phyloP scores from a whole-genome alignment of 2,113 vertebrate species.

The Oreotrochilus melanogaster region DNA sequence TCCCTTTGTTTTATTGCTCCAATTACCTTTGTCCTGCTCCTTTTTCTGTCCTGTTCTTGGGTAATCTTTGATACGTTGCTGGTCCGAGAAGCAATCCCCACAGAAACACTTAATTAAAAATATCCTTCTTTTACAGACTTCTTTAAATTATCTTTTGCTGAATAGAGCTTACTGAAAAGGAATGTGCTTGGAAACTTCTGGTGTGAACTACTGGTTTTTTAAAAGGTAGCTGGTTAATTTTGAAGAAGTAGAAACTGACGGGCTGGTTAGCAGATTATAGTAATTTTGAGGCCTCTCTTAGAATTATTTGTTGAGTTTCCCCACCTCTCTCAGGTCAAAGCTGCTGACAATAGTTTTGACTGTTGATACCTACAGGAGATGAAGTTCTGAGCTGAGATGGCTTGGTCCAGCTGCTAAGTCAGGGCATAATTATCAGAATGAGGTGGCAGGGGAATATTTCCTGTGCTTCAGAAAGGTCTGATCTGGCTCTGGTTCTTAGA shows the following conservation, averaged over 20 bases:
- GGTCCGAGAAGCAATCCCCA: neutral
- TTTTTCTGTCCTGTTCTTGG: neutral
- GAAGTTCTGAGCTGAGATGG: neutral
- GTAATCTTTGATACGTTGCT: neutral
- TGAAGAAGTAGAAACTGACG: too few species aligned
- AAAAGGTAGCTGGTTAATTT: neutral
- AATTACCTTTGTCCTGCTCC: neutral
- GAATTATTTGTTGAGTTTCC: neutral
- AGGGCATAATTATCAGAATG: neutral
- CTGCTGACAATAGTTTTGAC: neutral
- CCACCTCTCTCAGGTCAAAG: neutral
- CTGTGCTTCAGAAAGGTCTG: neutral
- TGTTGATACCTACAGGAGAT: neutral
- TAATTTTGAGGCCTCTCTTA: neutral
- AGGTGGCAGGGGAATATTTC: neutral
- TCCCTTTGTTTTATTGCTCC: slow-evolving; percentile 1
- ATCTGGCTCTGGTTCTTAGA: neutral
- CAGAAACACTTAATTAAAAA: neutral
- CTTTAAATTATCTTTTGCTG: neutral
- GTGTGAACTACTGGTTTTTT: neutral
- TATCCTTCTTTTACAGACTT: neutral
- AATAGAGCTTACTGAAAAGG: neutral
- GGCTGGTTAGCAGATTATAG: neutral
- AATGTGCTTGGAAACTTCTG: neutral
- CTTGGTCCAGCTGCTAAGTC: neutral